Percentiles rank a stretch among this genome's conserved stretches.
Evolutionary conservation across 2,797 vertebrate species (phyloP).

Genomic region (Valencia hispanica): DNA sequence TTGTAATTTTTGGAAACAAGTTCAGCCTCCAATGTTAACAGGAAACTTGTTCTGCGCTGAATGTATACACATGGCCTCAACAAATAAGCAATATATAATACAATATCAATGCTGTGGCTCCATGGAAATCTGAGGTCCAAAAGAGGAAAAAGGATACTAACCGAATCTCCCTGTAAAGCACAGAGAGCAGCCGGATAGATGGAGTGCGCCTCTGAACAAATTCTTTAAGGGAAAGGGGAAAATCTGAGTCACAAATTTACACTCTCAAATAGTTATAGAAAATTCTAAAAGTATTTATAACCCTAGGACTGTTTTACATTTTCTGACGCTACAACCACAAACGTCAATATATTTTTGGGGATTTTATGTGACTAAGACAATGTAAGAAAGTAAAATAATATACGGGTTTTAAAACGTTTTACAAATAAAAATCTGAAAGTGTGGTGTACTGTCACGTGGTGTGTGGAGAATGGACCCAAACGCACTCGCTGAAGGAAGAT

Average conservation of each 20-base stretch:
- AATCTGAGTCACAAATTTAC: slow-evolving; percentile 34
- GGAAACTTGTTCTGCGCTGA: slow-evolving; percentile 73
- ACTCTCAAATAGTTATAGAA: slow-evolving; percentile 36
- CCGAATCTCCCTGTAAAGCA: slow-evolving; percentile 27
- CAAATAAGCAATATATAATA: slow-evolving; percentile 76
- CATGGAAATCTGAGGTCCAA: slow-evolving; percentile 32
- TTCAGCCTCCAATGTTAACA: slow-evolving; percentile 74
- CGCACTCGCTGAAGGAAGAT: too few relatives aligned
- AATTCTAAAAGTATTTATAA: not conserved
- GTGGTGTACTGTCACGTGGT: too few relatives aligned
- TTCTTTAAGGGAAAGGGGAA: slow-evolving; percentile 41
- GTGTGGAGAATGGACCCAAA: too few relatives aligned
- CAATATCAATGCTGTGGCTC: slow-evolving; percentile 69
- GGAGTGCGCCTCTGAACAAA: slow-evolving; percentile 24
- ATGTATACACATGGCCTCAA: slow-evolving; percentile 75
- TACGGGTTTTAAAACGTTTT: not conserved
- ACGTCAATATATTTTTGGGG: not conserved
- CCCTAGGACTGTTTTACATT: not conserved
- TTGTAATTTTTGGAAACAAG: slow-evolving; percentile 71
- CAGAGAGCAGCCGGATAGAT: slow-evolving; percentile 30
- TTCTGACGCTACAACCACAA: not conserved
- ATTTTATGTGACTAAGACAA: not conserved
- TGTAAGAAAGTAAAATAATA: not conserved
- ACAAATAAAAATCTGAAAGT: not conserved
- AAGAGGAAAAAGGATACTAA: slow-evolving; percentile 21